Conservation (phyloP, 1,140 invertebrate species). For the Heterodera schachtii region DNA sequence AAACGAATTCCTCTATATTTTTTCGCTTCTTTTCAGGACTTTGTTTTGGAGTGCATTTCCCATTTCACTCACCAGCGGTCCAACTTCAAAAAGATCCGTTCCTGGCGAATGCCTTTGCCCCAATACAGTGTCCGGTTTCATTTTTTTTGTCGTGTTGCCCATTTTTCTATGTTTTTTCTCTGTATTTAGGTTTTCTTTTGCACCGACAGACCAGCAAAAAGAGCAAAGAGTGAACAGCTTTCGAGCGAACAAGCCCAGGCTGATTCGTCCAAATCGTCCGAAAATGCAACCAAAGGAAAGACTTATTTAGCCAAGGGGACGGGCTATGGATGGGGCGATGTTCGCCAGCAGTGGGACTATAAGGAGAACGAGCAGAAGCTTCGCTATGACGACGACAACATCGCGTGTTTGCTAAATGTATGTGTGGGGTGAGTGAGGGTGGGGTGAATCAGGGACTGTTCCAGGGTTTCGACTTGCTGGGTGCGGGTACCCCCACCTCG, state of each 20-base stretch:
- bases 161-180: not conserved
- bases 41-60: constrained; percentile 31
- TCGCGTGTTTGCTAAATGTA: constrained; percentile 19
- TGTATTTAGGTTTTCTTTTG: not conserved
- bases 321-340: constrained; percentile 18
- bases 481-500: too few relatives aligned
- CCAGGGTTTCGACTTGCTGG: too few relatives aligned
- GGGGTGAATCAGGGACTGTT: not conserved
- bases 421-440: constrained; percentile 17
- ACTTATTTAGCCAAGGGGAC: constrained; percentile 17
- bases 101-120: constrained; percentile 21
- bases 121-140: constrained; percentile 15
- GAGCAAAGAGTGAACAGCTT: not conserved
- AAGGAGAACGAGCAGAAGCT: constrained; percentile 9
- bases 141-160: not conserved
- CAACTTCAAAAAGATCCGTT: constrained; percentile 15
- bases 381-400: constrained; percentile 27
- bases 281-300: not conserved
- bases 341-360: not conserved
- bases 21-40: constrained; percentile 13
- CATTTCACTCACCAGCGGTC: constrained; percentile 31
- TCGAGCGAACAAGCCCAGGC: not conserved
- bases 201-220: not conserved
- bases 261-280: not conserved
- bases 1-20: too few relatives aligned